A percentile compares a stretch with the other conserved stretches of the same genome.
Conservation (phyloP, 2,888 invertebrate species). For the Eupsilia transversa region DNA sequence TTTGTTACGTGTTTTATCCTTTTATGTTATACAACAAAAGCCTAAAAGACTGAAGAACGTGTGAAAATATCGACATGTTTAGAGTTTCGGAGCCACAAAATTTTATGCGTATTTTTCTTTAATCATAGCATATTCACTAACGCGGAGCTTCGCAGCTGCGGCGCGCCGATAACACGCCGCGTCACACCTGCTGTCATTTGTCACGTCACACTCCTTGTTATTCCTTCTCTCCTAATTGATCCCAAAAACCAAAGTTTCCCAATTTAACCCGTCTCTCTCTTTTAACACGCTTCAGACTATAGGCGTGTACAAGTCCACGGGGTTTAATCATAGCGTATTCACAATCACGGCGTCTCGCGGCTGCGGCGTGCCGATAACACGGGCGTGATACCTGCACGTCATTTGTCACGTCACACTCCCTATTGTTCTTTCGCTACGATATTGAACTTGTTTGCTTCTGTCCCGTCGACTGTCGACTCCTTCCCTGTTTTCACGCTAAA, state of each 20-base stretch:
- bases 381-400: slow-evolving; percentile 85
- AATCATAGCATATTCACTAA: slow-evolving; percentile 58
- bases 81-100: slow-evolving; percentile 24
- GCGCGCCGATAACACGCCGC: slow-evolving; percentile 65
- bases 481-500: slow-evolving; percentile 79
- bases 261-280: slow-evolving; percentile 54
- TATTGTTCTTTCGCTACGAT: slow-evolving; percentile 78
- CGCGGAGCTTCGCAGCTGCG: slow-evolving; percentile 67
- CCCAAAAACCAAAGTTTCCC: slow-evolving; percentile 52
- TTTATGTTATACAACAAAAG: slow-evolving; percentile 30
- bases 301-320: slow-evolving; percentile 32
- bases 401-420: slow-evolving; percentile 84
- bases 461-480: slow-evolving; percentile 73
- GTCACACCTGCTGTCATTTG: slow-evolving; percentile 62
- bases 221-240: slow-evolving; percentile 56
- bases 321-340: slow-evolving; percentile 65
- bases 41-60: slow-evolving; percentile 29
- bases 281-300: slow-evolving; percentile 37
- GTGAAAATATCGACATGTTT: slow-evolving; percentile 46
- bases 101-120: slow-evolving; percentile 59
- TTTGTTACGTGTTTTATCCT: slow-evolving; percentile 15
- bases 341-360: slow-evolving; percentile 66
- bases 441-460: slow-evolving; percentile 81
- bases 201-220: slow-evolving; percentile 56
- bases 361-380: slow-evolving; percentile 77